These are phyloP conservation scores for Ginglymostoma cirratum DNA, from an alignment of 2,113 vertebrate genomes.

Conservation along the genomic window DNA sequence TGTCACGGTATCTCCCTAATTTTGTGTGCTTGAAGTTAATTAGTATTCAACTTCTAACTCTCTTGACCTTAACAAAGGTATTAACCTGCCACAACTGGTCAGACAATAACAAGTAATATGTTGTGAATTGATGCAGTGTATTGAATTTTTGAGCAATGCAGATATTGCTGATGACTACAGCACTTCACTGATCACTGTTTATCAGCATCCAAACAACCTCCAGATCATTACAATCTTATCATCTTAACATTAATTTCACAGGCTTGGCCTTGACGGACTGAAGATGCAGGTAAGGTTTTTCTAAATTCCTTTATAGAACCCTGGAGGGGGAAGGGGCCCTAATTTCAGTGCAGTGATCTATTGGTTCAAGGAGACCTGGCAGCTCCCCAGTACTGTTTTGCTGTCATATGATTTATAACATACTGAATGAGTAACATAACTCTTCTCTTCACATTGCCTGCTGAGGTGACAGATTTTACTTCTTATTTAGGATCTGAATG, in stretches of 20 bases:
- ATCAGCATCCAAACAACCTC: neutral
- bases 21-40: no score
- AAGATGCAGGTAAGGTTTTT: slow-evolving; percentile 86
- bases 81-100: no score
- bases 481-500: no score
- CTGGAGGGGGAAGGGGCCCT: neutral
- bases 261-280: slow-evolving; percentile 90
- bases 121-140: neutral
- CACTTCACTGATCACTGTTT: neutral
- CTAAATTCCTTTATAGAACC: neutral
- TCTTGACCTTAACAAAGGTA: no score
- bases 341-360: neutral
- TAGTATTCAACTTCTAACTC: no score
- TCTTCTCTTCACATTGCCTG: neutral
- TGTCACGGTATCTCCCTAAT: no score
- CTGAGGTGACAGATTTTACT: neutral
- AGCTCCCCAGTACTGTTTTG: neutral
- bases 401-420: neutral
- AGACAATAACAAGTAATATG: neutral
- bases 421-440: neutral
- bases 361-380: neutral
- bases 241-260: slow-evolving; percentile 47
- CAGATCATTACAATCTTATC: neutral
- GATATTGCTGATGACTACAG: neutral
- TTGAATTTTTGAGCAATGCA: neutral